phyloP scores from a whole-genome alignment of 2,888 invertebrate species.

The Drosophila silvestris region DNA sequence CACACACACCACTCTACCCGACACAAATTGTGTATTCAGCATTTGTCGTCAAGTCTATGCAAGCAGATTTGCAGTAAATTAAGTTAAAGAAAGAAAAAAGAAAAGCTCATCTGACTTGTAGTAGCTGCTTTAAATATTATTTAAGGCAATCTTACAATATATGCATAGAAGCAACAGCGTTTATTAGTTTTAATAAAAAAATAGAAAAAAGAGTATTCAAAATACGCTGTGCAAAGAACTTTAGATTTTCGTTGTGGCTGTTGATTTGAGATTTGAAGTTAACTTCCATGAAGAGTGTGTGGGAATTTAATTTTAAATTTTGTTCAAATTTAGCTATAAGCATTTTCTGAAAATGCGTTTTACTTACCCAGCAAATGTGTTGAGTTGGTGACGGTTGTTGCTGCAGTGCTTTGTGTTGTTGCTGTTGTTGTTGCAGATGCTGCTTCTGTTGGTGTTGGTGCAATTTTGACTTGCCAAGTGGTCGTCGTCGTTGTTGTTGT shows the following conservation, averaged over 20 bases:
- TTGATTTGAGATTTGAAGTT: slow-evolving; percentile 26
- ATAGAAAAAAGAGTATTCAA: slow-evolving; percentile 28
- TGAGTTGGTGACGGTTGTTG: slow-evolving; percentile 28
- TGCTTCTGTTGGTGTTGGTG: slow-evolving; percentile 33
- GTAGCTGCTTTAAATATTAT: background rate
- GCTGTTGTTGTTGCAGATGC: slow-evolving; percentile 28
- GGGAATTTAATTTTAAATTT: slow-evolving; percentile 46
- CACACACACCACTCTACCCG: slow-evolving; percentile 35
- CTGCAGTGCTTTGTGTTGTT: slow-evolving; percentile 16
- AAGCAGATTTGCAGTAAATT: background rate
- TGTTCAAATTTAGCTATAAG: background rate
- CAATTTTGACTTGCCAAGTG: slow-evolving; percentile 30
- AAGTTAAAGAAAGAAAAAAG: background rate
- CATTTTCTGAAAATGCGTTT: background rate
- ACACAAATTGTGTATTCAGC: background rate
- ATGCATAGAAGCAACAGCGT: background rate
- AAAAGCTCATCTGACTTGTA: background rate
- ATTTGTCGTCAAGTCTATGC: background rate
- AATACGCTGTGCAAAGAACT: background rate
- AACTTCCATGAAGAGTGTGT: slow-evolving; percentile 35
- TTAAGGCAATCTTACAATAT: background rate
- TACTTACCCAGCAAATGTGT: slow-evolving; percentile 63
- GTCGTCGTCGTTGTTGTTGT: slow-evolving; percentile 54
- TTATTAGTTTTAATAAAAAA: no score
- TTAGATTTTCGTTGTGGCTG: slow-evolving; percentile 1